Base-by-base conservation (phyloP, 1,140 invertebrate genomes). In the Apis cerana region DNA sequence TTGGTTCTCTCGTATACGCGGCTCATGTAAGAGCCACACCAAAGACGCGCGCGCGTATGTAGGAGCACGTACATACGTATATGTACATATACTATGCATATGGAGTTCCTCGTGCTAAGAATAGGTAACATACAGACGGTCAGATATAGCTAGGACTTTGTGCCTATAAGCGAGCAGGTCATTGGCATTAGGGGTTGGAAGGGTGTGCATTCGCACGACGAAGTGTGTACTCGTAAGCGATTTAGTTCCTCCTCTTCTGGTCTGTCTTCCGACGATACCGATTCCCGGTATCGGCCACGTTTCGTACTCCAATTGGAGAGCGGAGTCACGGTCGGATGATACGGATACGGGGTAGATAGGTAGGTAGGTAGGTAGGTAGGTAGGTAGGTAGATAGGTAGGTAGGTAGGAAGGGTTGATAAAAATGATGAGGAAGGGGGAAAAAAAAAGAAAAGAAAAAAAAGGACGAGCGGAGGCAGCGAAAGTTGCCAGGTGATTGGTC, bases 111-210 rank as follows among this genome's bases (percentile, higher is more conserved):
- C 89, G 83, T 85, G 90, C 91, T 92, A 92, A 92, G 91, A 92
- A 92, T 92, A 92, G 90, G 91, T 86, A 87, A 88, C 87, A 85
- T 88, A 91, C 90, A 92, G 90, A 89, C 89, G 90, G 85, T 90
- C 88, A 83, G 85, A 91, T 91, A 90, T 91, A 89, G 88, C 88
- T 91, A 90, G 83, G 89, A 93, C 89, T 93, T 91, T 92, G 90
- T 88, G 89, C 90, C 90, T 91, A 92, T 92, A 92, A 92, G 89
- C 88, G 88, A 89, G 85, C 89, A 90, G 92, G 92, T 93, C 92
- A 92, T 92, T 93, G 92, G 91, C 92, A 90, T 89, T 92, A 90
- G 89, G 87, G 89, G 91, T 91, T 91, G 90, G 89, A 85, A 91
- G 89, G 84, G 86, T 90, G 89, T 85, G 85, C 88, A 90, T 91